These are phyloP conservation scores for Heliconius ethilla DNA, from an alignment of 2,888 invertebrate species.

Conservation along the genomic window DNA sequence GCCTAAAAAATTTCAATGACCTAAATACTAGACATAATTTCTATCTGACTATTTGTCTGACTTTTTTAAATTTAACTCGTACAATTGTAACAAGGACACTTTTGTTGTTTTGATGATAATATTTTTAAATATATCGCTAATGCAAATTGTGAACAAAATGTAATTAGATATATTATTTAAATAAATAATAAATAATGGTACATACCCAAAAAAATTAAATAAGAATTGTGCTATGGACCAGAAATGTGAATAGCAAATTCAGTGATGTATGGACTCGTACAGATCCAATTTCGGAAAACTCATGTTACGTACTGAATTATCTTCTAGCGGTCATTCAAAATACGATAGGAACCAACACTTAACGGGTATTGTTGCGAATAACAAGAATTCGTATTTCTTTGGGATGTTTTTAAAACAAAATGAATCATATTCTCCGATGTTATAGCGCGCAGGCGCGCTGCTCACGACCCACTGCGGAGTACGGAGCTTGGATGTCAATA, in stretches of 20 bases:
- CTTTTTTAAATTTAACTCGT: conserved; percentile 40
- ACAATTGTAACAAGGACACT: conserved; percentile 39
- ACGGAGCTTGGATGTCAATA: conserved; percentile 52
- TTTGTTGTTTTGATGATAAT: conserved; percentile 7
- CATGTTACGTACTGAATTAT: conserved; percentile 56
- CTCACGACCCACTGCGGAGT: conserved; percentile 59
- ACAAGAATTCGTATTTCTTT: conserved; percentile 52
- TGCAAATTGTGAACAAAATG: background rate
- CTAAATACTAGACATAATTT: conserved; percentile 39
- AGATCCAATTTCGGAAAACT: conserved; percentile 70
- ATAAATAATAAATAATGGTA: conserved; percentile 12
- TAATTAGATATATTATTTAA: background rate
- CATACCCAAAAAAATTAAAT: conserved; percentile 11
- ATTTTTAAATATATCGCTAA: background rate
- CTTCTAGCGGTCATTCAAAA: conserved; percentile 48
- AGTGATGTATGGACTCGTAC: conserved; percentile 57
- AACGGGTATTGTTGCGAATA: conserved; percentile 44
- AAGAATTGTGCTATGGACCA: background rate
- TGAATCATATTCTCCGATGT: conserved; percentile 49
- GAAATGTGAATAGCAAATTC: conserved; percentile 35
- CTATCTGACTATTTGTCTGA: conserved; percentile 33
- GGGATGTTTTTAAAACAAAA: conserved; percentile 58
- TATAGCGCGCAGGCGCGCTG: conserved; percentile 63
- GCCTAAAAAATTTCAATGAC: conserved; percentile 37
- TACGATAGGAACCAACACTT: conserved; percentile 52